These are phyloP conservation scores for Xylocopa sonorina DNA, from an alignment of 1,140 invertebrate species.

Conservation along the genomic window DNA sequence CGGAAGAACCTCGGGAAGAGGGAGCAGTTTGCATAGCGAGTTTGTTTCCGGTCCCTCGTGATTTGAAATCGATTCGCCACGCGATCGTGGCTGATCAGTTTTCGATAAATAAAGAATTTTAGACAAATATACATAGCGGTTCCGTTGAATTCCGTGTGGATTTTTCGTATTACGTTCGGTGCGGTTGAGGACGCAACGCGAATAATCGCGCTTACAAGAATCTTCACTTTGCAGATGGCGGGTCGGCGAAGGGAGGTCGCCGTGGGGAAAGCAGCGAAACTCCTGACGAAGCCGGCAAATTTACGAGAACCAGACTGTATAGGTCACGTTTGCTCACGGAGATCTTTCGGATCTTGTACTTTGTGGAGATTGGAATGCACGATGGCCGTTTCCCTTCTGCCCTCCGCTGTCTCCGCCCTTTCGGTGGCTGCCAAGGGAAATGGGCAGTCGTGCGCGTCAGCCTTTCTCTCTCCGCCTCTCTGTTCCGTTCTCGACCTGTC, in stretches of 20 bases:
- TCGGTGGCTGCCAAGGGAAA: constrained; percentile 24
- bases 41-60: neutral
- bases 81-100: neutral
- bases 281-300: constrained; percentile 14
- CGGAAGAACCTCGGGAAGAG: constrained; percentile 5
- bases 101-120: neutral
- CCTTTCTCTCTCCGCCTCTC: neutral
- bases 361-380: constrained; percentile 64
- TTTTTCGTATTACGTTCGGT: neutral
- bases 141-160: too few relatives aligned
- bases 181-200: neutral
- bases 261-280: constrained; percentile 13
- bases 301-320: constrained; percentile 28
- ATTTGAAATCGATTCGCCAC: neutral
- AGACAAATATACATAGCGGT: neutral
- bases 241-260: too few relatives aligned
- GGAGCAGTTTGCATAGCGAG: neutral
- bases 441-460: neutral
- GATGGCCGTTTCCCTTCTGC: constrained; percentile 39
- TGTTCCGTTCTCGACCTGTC: constrained; percentile 3
- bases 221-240: constrained; percentile 7
- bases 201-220: constrained; percentile 13
- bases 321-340: constrained; percentile 45
- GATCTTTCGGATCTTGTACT: constrained; percentile 61
- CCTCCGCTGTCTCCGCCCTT: constrained; percentile 37